Conservation (phyloP, 2,797 vertebrate genomes). For the Gallirallus australis region DNA sequence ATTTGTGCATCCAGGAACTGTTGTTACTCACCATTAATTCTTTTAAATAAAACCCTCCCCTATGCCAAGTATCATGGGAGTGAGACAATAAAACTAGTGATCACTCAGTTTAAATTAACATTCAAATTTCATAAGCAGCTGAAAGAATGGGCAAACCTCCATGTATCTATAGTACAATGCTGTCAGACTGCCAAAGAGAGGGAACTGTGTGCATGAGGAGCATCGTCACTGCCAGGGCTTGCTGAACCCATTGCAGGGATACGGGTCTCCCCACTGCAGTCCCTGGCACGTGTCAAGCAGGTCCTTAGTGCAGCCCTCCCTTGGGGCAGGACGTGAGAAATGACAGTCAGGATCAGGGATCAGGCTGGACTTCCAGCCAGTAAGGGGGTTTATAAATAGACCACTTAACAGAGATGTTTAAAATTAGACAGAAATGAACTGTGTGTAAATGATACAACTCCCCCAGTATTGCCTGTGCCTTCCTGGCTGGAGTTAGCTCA, state of each 20-base stretch:
- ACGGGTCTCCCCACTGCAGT: rapidly evolving
- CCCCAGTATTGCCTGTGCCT: not conserved
- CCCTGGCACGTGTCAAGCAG: rapidly evolving
- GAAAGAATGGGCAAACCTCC: not conserved
- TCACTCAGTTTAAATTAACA: not conserved
- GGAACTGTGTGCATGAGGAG: not conserved
- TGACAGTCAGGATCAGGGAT: not conserved
- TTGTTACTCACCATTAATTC: not conserved
- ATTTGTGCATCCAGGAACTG: not conserved
- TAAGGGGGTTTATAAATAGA: not conserved
- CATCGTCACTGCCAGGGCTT: not conserved
- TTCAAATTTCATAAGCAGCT: not conserved
- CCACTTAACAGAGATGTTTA: not conserved
- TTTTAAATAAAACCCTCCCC: not conserved
- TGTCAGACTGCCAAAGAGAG: not conserved
- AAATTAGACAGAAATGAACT: not conserved
- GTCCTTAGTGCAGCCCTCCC: not conserved
- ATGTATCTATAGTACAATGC: rapidly evolving
- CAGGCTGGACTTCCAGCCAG: not conserved
- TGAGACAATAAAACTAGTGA: not conserved
- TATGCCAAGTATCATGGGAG: not conserved
- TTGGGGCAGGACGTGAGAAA: not conserved
- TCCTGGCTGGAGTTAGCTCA: not conserved
- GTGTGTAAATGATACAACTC: not conserved
- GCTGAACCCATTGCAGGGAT: not conserved